These are phyloP conservation scores for Actias luna DNA, from an alignment of 2,888 invertebrate species.

Conservation along the genomic window DNA sequence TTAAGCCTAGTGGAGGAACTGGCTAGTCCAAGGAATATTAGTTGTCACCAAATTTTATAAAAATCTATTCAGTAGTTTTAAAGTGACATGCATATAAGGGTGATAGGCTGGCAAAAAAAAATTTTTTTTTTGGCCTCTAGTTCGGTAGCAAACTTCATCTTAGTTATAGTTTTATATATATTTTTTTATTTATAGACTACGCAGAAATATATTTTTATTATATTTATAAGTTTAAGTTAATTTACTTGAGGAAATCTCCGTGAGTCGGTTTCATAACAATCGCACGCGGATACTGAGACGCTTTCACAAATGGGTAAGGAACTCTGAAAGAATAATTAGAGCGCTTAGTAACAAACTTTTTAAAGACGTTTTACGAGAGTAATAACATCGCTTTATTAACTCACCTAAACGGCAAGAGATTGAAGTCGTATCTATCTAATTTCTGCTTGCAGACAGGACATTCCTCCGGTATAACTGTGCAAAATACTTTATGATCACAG, in stretches of 20 bases:
- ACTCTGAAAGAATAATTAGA: slow-evolving; percentile 76
- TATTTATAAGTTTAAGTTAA: slow-evolving; percentile 17
- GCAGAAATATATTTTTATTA: too few species aligned
- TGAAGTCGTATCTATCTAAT: slow-evolving; percentile 82
- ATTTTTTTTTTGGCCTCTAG: too few species aligned
- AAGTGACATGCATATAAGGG: too few species aligned
- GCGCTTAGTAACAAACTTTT: slow-evolving; percentile 59
- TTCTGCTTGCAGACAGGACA: slow-evolving; percentile 89
- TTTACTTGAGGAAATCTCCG: slow-evolving; percentile 94
- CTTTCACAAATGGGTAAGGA: slow-evolving; percentile 93
- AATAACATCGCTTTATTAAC: slow-evolving; percentile 23
- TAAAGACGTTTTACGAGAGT: slow-evolving; percentile 17
- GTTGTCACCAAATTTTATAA: too few species aligned
- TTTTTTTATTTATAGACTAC: too few species aligned
- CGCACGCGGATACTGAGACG: slow-evolving; percentile 89
- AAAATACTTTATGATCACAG: slow-evolving; percentile 91
- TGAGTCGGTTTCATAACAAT: slow-evolving; percentile 93
- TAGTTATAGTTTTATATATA: too few species aligned
- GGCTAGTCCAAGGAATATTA: too few species aligned
- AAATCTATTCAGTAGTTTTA: too few species aligned
- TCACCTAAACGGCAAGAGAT: slow-evolving; percentile 89
- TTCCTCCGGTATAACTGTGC: slow-evolving; percentile 87
- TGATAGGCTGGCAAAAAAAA: too few species aligned
- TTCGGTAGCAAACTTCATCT: too few species aligned
- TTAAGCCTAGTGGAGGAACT: too few species aligned